A percentile compares a stretch with the other conserved stretches of the same genome.
Conservation (phyloP, 2,797 vertebrate species). For the Molossus molossus region DNA sequence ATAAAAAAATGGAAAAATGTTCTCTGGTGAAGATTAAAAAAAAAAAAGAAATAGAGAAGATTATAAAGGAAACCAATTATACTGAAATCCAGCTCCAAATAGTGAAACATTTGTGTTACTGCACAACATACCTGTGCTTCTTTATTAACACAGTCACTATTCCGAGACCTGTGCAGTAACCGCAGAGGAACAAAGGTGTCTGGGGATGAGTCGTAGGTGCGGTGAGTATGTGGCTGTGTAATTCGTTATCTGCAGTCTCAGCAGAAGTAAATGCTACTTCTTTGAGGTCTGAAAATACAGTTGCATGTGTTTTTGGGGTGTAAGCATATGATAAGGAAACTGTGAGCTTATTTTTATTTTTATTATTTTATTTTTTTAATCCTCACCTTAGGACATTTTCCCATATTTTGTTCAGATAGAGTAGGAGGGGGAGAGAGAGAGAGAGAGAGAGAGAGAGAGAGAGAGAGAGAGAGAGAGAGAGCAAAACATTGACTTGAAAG, state of each 20-base stretch:
- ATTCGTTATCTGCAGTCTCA: not conserved
- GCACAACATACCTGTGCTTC: not conserved
- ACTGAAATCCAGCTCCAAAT: not conserved
- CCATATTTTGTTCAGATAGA: too few relatives aligned
- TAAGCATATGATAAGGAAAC: not conserved
- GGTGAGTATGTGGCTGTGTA: fast-evolving
- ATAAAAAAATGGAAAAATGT: too few relatives aligned
- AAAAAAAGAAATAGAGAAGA: not conserved
- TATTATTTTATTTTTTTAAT: too few relatives aligned
- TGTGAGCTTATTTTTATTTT: not conserved
- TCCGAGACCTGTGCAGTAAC: not conserved
- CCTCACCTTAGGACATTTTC: too few relatives aligned
- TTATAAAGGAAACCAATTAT: not conserved
- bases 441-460: too few relatives aligned
- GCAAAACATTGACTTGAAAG: too few relatives aligned
- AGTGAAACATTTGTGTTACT: not conserved
- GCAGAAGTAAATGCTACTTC: not conserved
- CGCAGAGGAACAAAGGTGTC: not conserved
- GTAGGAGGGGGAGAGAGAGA: too few relatives aligned
- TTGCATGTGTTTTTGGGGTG: not conserved
- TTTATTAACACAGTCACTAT: not conserved
- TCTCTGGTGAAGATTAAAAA: too few relatives aligned
- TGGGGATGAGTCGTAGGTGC: not conserved
- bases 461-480: too few relatives aligned
- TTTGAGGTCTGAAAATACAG: not conserved